Base-by-base conservation (phyloP, 2,113 vertebrate genomes). In the Laticauda laticaudata region DNA sequence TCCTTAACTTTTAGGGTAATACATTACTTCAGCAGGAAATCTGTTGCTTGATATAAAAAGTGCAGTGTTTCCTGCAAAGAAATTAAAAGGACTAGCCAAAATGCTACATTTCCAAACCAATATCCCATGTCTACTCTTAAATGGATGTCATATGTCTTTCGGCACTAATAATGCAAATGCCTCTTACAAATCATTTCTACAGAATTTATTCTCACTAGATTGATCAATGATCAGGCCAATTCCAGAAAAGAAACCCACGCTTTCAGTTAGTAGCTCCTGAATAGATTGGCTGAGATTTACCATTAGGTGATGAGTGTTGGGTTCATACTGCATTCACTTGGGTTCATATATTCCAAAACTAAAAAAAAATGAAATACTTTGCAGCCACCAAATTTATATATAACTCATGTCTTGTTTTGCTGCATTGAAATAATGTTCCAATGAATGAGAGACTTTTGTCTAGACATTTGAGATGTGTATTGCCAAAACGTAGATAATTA, bases 1-100 rank as follows among this genome's bases (percentile, higher is more conserved):
- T 95, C 96, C 96, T 86, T 94, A 96, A 95, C 94, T 93, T 87
- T 85, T 91, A 94, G 96, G 34, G 91, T 94, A 93, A 95, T 94
- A 92, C 43, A 88, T 94, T 85, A 93, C 85, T 92, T 92, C 95
- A 18, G 94, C 96, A 95, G 91, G 91, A 92, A 90, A 87, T 92
- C 95, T 94, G 92, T 96, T 95, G 94, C 89, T 86, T 64, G 75
- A 23, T 95, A 93, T 94, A 96, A 97, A 95, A 95, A 97, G 87
- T 86, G 88, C 85, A 94, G 91, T 94, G 93, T 95, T 96, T 97
- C 95, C 95, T 95, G 90, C 45, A 95, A 96, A 95, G 86, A 95
- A 96, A 96, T 97, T 96, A 88, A 61, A 43, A 93, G 93, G 95
- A 96, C 89, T 95, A 95, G 96, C 94, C 93, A 18, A 94, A 95